These are phyloP conservation scores for Antedon mediterranea DNA, from an alignment of 53 echinoderm and acorn worm species.

Conservation along the genomic window DNA sequence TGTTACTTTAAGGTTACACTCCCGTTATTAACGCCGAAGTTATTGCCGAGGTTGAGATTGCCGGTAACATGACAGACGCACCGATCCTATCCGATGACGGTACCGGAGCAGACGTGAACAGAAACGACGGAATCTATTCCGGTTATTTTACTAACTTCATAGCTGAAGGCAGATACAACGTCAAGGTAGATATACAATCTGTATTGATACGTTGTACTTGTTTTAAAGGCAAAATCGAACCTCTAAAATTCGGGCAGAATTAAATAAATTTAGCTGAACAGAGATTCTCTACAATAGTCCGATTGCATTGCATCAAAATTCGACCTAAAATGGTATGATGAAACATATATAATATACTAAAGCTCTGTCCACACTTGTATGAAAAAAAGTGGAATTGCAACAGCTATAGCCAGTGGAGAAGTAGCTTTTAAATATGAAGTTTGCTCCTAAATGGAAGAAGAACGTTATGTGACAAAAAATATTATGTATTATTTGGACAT, in stretches of 20 bases:
- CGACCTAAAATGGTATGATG: too few species aligned
- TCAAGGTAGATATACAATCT: conserved; percentile 35
- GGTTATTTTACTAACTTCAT: conserved; percentile 65
- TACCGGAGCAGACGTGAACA: conserved; percentile 62
- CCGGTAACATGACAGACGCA: conserved; percentile 15
- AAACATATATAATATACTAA: too few species aligned
- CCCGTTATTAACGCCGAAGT: conserved; percentile 53
- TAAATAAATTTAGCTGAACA: neutral
- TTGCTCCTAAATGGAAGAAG: too few species aligned
- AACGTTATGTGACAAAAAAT: too few species aligned
- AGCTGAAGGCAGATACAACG: conserved; percentile 59
- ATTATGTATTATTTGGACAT: too few species aligned
- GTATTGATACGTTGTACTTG: neutral
- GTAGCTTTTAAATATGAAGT: too few species aligned
- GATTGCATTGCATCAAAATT: too few species aligned
- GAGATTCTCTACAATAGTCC: too few species aligned
- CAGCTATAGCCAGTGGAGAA: too few species aligned
- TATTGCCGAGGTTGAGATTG: conserved; percentile 40
- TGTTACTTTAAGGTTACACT: conserved; percentile 34
- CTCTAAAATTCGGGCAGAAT: neutral
- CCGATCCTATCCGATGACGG: conserved; percentile 51
- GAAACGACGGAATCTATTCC: conserved; percentile 73
- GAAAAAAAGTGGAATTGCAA: too few species aligned
- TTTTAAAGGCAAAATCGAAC: neutral
- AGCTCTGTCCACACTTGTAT: too few species aligned